These are phyloP conservation scores for Melieria crassipennis DNA, from an alignment of 2,888 invertebrate genomes.

Conservation along the genomic window DNA sequence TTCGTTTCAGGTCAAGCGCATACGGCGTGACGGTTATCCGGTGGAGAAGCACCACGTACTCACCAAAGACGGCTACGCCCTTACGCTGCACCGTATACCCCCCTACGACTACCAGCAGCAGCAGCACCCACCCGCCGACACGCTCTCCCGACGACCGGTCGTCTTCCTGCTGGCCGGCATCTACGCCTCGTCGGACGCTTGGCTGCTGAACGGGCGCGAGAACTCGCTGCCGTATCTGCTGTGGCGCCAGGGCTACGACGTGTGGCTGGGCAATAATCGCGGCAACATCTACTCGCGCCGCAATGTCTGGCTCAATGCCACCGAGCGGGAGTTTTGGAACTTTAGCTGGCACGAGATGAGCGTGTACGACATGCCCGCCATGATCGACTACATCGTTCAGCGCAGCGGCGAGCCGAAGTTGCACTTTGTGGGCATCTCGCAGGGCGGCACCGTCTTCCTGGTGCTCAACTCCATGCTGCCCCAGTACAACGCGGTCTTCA, in stretches of 20 bases:
- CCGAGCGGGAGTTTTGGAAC: constrained; percentile 66
- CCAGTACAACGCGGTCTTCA: constrained; percentile 60
- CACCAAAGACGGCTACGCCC: constrained; percentile 61
- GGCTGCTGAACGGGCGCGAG: constrained; percentile 61
- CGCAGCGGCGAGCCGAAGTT: constrained; percentile 54
- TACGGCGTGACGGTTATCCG: constrained; percentile 61
- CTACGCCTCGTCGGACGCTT: constrained; percentile 63
- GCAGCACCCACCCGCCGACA: not conserved
- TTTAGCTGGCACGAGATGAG: constrained; percentile 65
- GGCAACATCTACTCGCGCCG: constrained; percentile 61
- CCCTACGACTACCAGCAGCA: constrained; percentile 11
- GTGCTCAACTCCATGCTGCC: constrained; percentile 61
- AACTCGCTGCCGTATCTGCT: constrained; percentile 62
- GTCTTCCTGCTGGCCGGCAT: constrained; percentile 61
- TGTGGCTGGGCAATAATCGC: constrained; percentile 63
- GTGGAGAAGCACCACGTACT: constrained; percentile 72
- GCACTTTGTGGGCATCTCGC: constrained; percentile 63
- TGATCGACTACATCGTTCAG: constrained; percentile 59
- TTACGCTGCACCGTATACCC: constrained; percentile 61
- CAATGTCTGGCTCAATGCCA: constrained; percentile 57
- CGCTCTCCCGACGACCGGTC: constrained; percentile 51
- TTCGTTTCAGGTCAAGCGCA: constrained; percentile 58
- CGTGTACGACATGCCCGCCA: constrained; percentile 62
- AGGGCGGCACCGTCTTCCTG: constrained; percentile 61
- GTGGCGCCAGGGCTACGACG: constrained; percentile 61